Evolutionary conservation across 30 jellyfish, hydroid and myxozoan genomes (phyloP).

Genomic region (Aurelia sp.): DNA sequence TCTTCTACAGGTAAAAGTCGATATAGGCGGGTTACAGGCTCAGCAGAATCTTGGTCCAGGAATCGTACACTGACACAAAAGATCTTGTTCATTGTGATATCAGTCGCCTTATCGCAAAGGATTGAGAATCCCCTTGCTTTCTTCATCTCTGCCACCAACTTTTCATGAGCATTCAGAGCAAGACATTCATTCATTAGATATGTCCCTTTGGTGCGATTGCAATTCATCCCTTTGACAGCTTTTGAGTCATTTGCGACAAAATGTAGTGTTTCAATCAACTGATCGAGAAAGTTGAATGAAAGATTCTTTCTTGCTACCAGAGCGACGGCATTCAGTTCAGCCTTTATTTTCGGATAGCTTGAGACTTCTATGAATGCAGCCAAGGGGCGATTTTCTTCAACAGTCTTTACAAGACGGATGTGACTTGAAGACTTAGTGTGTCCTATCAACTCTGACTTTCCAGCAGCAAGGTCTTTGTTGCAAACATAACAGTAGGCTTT

Average conservation of each 20-base stretch:
- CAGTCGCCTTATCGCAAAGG: slow-evolving; percentile 64
- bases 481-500: slow-evolving; percentile 35
- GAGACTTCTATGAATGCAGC: slow-evolving; percentile 3
- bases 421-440: slow-evolving; percentile 19
- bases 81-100: slow-evolving; percentile 24
- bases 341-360: slow-evolving; percentile 22
- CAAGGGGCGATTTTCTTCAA: slow-evolving; percentile 3
- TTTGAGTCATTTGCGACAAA: slow-evolving; percentile 27
- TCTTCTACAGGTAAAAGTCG: slow-evolving; percentile 36
- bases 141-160: slow-evolving; percentile 4
- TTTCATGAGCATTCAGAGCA: slow-evolving; percentile 36
- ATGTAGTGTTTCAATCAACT: slow-evolving; percentile 36
- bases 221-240: slow-evolving; percentile 26
- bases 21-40: slow-evolving; percentile 28
- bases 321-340: slow-evolving; percentile 55
- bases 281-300: slow-evolving; percentile 27
- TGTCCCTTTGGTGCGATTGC: slow-evolving; percentile 46
- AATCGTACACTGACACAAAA: slow-evolving; percentile 25
- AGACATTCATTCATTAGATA: slow-evolving; percentile 42
- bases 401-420: slow-evolving; percentile 1
- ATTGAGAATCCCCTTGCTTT: slow-evolving; percentile 40
- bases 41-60: background rate
- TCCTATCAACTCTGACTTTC: slow-evolving; percentile 38
- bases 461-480: slow-evolving; percentile 32
- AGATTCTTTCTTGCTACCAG: slow-evolving; percentile 42